Percentiles rank a stretch among this genome's conserved stretches.
phyloP scores from a whole-genome alignment of 92 coral and sea anemone species.

The Zoanthus sociatus region DNA sequence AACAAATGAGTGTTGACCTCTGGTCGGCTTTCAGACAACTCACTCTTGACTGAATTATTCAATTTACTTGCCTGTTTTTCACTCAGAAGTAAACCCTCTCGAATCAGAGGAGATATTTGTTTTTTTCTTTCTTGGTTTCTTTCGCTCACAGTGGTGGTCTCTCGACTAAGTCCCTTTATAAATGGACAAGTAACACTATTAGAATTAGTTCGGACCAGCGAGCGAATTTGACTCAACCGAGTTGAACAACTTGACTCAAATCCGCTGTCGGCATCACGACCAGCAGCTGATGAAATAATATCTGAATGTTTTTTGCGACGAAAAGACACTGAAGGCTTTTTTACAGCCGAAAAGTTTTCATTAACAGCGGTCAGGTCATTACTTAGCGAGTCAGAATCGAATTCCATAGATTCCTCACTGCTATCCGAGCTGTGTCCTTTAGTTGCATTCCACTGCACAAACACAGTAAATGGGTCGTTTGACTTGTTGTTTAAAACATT shows the following conservation, averaged over 20 bases:
- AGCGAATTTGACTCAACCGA: constrained; percentile 72
- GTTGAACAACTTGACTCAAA: constrained; percentile 56
- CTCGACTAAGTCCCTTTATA: neutral
- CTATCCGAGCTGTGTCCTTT: constrained; percentile 50
- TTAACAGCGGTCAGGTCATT: constrained; percentile 60
- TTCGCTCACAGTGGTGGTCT: neutral
- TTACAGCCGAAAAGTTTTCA: constrained; percentile 13
- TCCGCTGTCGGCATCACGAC: constrained; percentile 79
- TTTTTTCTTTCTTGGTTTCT: neutral
- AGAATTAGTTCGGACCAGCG: constrained; percentile 52
- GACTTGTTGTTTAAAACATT: constrained; percentile 25
- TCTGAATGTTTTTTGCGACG: constrained; percentile 39
- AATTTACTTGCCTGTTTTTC: neutral
- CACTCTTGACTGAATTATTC: neutral
- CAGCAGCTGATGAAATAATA: constrained; percentile 38
- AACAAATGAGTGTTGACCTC: constrained; percentile 13
- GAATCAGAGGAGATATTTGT: neutral
- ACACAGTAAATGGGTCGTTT: constrained; percentile 67
- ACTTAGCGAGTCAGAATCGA: constrained; percentile 54
- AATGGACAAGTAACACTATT: neutral
- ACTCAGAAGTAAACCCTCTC: neutral
- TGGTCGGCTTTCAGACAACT: neutral
- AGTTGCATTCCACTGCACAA: constrained; percentile 63
- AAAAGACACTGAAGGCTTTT: constrained; percentile 19
- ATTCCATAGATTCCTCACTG: constrained; percentile 40